Base-by-base conservation (phyloP, 1,140 invertebrate species). In the Chelonus insularis region DNA sequence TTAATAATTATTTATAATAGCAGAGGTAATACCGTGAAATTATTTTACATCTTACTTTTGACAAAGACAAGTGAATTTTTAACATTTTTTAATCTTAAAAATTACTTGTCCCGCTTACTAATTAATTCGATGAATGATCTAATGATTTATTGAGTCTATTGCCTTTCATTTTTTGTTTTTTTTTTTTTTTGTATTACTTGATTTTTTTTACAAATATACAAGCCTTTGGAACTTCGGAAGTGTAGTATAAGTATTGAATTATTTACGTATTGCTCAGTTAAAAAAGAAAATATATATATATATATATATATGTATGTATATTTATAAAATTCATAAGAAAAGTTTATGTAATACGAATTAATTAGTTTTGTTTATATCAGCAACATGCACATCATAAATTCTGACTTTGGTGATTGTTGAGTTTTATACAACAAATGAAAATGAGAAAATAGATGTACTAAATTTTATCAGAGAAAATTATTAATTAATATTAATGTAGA, bases 31-130 rank as follows among this genome's bases (percentile, higher is more conserved):
- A 8, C 41, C 41, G 41, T 43, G 12, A 16, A 43, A 16, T 23
- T 45, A 39, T 45, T 57, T 45, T 45, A 39, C 20, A 23, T 14
- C 12, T 29, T 29, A 34, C 23, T 45, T 20, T 56, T 56, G 14
- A 39, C 20, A 18, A 18, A 43, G 16, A 43, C 18, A 16, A 43
- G 14, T 14, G n/a, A 9, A 12, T 12, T 39, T 12, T 11, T 12
- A 39, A n/a, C n/a, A n/a, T n/a, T 39, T 39, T 39, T 11, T 39
- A 39, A 9, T 14, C 7, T 43, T 18, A 16, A 16, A 29, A 16
- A 18, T 43, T 43, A 43, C 8, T 16, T 4, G 8, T 43, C 18
- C 18, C 18, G 4, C 41, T 18, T 16, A 43, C 16, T 16, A 18
- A 18, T 16, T 16, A 43, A 14, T 43, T 43, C 8, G 12, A 16